These are phyloP conservation scores for Hydrolagus affinis DNA, from an alignment of 2,113 vertebrate species.

Conservation along the genomic window DNA sequence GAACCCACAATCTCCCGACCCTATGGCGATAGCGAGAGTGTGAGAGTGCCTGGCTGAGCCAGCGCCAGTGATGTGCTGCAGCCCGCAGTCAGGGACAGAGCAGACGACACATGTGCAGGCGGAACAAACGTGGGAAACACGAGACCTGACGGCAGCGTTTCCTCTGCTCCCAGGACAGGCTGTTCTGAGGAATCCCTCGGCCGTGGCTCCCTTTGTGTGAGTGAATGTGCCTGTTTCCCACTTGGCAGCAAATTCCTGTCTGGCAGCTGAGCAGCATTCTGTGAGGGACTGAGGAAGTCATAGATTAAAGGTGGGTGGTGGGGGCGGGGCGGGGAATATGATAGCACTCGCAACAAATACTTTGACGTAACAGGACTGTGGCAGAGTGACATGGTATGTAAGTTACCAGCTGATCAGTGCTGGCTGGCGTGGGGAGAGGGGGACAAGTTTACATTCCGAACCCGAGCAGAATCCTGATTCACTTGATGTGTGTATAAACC, in stretches of 20 bases:
- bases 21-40: too few relatives aligned
- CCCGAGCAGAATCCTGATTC: slow-evolving; percentile 44
- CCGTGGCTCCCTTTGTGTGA: slow-evolving; percentile 20
- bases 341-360: slow-evolving; percentile 37
- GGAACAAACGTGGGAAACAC: background rate
- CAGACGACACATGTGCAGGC: background rate
- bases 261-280: slow-evolving; percentile 23
- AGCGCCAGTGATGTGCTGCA: background rate
- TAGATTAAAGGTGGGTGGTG: slow-evolving; percentile 25
- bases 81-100: background rate
- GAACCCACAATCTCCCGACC: too few relatives aligned
- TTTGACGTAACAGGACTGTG: slow-evolving; percentile 40
- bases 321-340: slow-evolving; percentile 20
- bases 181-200: slow-evolving; percentile 23
- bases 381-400: slow-evolving; percentile 44
- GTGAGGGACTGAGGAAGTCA: slow-evolving; percentile 31
- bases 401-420: slow-evolving; percentile 45
- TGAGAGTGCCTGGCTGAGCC: too few relatives aligned
- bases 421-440: slow-evolving; percentile 40
- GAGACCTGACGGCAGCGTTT: background rate
- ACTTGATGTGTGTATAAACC: slow-evolving; percentile 34
- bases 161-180: background rate
- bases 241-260: slow-evolving; percentile 21
- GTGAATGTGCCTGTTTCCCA: slow-evolving; percentile 16
- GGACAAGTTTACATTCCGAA: slow-evolving; percentile 50